Base-by-base conservation (phyloP, 2,113 vertebrate species). In the Corythoichthys intestinalis region DNA sequence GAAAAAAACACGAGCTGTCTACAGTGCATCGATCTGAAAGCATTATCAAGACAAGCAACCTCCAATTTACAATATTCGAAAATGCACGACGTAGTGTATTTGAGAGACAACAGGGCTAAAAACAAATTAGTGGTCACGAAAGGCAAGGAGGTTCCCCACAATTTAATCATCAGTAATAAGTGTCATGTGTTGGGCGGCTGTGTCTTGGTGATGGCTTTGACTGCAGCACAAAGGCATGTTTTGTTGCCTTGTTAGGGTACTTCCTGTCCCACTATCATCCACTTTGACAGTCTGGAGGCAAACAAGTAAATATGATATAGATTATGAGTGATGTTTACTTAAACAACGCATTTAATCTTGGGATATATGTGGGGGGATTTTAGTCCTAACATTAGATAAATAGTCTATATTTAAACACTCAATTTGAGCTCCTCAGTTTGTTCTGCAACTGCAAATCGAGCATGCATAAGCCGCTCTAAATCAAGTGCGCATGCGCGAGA, bases 101-200 rank as follows among this genome's bases (percentile, higher is more conserved):
- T 50, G 13, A 3, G 48, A 50, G 13, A 50, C 47, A 48, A 48
- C 4, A 15, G 13, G 48, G 14, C 48, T 50, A 12, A n/a, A 58
- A 37, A n/a, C 10, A 58, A 58, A 58, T 13, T 13, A 28, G 12
- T 48, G 14, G 44, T 49, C 41, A 39, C 9, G 41, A 61, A 49
- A 37, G 39, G 59, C 67, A 80, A 61, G 54, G 61, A 63, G 67
- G 72, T 34, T 12, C 20, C 49, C 69, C 56, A 58, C 50, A 89
- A 90, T 88, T 83, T 2, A 85, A 87, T 90, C 76, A 88, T 35
- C 75, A 61, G 59, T 92, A 89, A 92, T 87, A 69, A 83, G 57
- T 86, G 81, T 90, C 91, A 91, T 90, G 88, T 76, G 88, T 76
- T 83, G 62, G 71, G 5, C 35, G 15, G 74, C 69, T 71, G 76